phyloP scores from a whole-genome alignment of 2,113 vertebrate genomes.

The Nerophis ophidion region DNA sequence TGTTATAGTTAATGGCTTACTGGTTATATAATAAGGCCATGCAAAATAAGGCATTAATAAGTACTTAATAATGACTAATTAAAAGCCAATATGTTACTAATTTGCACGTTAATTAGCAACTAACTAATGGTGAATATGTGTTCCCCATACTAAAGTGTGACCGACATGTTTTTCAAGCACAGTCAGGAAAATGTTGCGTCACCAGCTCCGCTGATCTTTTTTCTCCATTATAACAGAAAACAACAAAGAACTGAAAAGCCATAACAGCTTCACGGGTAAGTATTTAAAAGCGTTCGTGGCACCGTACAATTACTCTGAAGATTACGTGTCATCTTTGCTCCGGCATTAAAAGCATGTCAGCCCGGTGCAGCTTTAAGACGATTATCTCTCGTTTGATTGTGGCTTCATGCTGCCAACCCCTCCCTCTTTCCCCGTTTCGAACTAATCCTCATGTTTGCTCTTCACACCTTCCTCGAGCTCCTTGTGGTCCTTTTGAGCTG shows the following conservation, averaged over 20 bases:
- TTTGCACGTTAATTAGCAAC: too few relatives aligned
- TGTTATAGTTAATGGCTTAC: too few relatives aligned
- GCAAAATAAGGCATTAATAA: too few relatives aligned
- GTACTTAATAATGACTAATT: too few relatives aligned
- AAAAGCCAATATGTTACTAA: too few relatives aligned
- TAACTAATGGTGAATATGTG: too few relatives aligned
- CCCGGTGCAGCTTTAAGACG: constrained; percentile 56
- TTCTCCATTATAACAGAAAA: constrained; percentile 14
- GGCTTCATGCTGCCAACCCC: constrained; percentile 28
- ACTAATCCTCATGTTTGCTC: constrained; percentile 51
- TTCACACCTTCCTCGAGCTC: constrained; percentile 18
- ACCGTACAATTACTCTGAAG: constrained; percentile 68
- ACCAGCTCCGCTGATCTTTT: constrained; percentile 2
- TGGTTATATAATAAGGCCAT: too few relatives aligned
- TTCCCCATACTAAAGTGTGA: too few relatives aligned
- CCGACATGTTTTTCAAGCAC: too few relatives aligned
- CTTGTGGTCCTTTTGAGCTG: neutral
- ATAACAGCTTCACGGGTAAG: constrained; percentile 9
- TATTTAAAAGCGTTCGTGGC: constrained; percentile 46
- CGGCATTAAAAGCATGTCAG: constrained; percentile 51
- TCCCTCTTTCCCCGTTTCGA: constrained; percentile 27
- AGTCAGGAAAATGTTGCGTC: neutral
- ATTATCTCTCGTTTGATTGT: constrained; percentile 58
- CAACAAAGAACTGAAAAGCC: constrained; percentile 21
- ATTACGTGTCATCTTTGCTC: constrained; percentile 53